Evolutionary conservation across 2,113 vertebrate genomes (phyloP), one percentile per base, ranked within the genome.

Genomic region (Scortum barcoo): DNA sequence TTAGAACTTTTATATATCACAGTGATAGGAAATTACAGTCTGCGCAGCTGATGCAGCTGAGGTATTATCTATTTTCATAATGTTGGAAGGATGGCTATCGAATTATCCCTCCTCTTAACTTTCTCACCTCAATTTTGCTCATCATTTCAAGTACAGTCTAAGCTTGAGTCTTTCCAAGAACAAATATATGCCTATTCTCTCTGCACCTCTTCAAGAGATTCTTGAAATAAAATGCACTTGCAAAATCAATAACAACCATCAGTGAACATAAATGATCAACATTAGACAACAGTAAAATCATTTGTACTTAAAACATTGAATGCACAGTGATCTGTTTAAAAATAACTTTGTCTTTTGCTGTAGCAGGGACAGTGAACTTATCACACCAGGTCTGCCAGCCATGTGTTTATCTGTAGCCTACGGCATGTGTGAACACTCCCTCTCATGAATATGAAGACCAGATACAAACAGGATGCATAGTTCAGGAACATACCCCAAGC

Each of bases 401-500:
- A 58, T 50, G 44, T 14, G n/a, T 66, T 33, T 16, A 72, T 53
- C 22, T 24, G 38, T 8, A n/a, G 14, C 48, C 14, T 40, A n/a
- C 56, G 68, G 46, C 28, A 20, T 20, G 17, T 51, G 22, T 83
- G 68, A 78, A 78, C 65, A 77, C 63, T 72, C 78, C 58, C 42
- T 74, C 76, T 66, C 61, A 70, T 80, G 76, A 88, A 67, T 62
- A 76, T 11, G 24, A 71, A 26, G 3, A 1, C 14, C 1, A 13
- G 71, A 53, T 38, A 65, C 63, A 78, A 53, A 40, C 54, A 77
- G 53, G 65, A 57, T 66, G 48, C 12, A 67, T 22, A 60, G 54
- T 79, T 78, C 33, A 40, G 54, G 5, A 80, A 94, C 93, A 44
- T 95, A 95, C 95, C 95, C 93, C 83, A 93, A 88, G 30, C 93